Evolutionary conservation across 2,113 vertebrate species (phyloP).

Genomic region (Ailurus styani): DNA sequence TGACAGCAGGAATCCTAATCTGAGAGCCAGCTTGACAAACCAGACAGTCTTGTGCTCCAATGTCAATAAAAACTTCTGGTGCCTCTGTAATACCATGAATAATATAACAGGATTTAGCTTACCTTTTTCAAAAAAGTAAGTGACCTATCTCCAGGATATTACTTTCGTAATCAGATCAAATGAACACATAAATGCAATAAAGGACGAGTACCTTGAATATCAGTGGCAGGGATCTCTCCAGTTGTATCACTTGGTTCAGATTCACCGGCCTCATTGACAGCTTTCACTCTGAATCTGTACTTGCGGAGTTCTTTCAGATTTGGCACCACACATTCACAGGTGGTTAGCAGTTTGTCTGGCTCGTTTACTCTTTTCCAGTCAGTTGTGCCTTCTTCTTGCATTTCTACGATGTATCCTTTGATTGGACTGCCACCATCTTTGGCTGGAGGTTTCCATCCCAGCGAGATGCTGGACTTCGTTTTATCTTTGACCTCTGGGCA

Average conservation of each 20-base stretch:
- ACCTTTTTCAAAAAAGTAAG: background rate
- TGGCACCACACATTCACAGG: conserved; percentile 90
- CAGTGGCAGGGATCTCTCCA: conserved; percentile 88
- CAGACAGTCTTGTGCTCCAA: conserved; percentile 89
- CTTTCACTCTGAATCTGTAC: conserved; percentile 94
- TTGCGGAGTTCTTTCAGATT: conserved; percentile 94
- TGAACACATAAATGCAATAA: background rate
- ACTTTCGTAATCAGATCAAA: background rate
- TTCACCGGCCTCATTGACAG: conserved; percentile 94
- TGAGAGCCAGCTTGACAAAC: conserved; percentile 88
- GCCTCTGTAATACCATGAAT: conserved; percentile 84
- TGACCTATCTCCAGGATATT: background rate
- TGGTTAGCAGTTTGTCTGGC: conserved; percentile 91
- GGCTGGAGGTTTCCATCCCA: conserved; percentile 93
- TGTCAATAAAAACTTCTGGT: conserved; percentile 88
- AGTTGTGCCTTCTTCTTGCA: conserved; percentile 93
- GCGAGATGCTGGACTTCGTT: conserved; percentile 91
- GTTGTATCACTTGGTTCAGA: conserved; percentile 94
- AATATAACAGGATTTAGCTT: background rate
- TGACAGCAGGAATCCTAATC: conserved; percentile 89
- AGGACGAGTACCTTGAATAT: conserved; percentile 89
- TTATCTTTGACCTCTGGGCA: conserved; percentile 92
- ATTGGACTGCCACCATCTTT: conserved; percentile 94
- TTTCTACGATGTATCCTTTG: conserved; percentile 96
- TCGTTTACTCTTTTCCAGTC: conserved; percentile 95